Conservation (phyloP, 2,113 vertebrate genomes). For the Thomomys bottae region DNA sequence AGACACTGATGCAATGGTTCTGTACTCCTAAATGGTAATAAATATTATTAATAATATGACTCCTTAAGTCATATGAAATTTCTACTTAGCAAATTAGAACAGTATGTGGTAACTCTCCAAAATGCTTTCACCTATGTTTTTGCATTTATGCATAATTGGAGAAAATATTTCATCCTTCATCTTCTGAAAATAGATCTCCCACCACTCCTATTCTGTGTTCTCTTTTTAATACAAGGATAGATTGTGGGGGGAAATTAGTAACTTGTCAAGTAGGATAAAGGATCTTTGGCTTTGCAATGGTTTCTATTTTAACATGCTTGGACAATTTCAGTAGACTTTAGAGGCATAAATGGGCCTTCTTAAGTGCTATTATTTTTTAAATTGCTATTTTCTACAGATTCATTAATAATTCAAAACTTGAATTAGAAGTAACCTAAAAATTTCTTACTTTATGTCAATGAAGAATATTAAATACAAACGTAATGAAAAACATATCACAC, state of each 20-base stretch:
- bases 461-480: conserved; percentile 64
- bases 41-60: neutral
- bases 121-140: conserved; percentile 27
- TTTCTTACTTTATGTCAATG: conserved; percentile 66
- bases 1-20: neutral
- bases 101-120: neutral
- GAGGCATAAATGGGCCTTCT: conserved; percentile 56
- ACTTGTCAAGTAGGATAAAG: conserved; percentile 49
- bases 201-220: neutral
- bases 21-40: neutral
- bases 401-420: conserved; percentile 74
- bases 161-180: neutral
- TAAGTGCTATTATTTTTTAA: conserved; percentile 60
- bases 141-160: neutral
- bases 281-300: neutral
- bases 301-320: conserved; percentile 53
- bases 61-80: conserved; percentile 33
- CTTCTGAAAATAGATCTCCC: neutral
- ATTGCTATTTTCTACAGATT: conserved; percentile 64
- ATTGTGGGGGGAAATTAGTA: too few species aligned
- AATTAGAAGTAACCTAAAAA: conserved; percentile 71
- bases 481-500: conserved; percentile 42
- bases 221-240: too few species aligned
- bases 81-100: neutral
- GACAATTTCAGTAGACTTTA: conserved; percentile 55